These are phyloP conservation scores for Caenorhabditis latens DNA, from an alignment of 1,140 invertebrate species.

Conservation along the genomic window DNA sequence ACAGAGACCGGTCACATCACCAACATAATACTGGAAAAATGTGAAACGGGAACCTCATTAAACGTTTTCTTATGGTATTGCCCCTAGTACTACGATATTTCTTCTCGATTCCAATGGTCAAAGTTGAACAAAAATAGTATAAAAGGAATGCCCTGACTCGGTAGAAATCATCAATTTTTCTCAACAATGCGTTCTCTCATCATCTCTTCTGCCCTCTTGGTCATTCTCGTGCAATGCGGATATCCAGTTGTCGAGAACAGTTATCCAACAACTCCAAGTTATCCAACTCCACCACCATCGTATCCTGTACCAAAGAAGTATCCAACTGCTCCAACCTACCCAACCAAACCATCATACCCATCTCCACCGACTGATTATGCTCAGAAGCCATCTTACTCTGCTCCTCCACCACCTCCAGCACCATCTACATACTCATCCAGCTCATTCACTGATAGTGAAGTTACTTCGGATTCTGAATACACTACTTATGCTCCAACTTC, in stretches of 20 bases:
- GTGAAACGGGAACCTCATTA: neutral
- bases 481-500: conserved; percentile 9
- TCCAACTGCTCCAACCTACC: conserved; percentile 9
- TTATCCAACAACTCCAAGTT: neutral
- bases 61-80: neutral
- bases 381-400: conserved; percentile 30
- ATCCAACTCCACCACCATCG: conserved; percentile 31
- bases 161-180: neutral
- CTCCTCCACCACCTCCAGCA: conserved; percentile 30
- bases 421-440: neutral
- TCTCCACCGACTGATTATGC: neutral
- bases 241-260: conserved; percentile 10
- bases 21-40: too few species aligned
- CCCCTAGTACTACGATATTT: neutral
- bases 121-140: conserved; percentile 8
- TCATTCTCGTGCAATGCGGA: neutral
- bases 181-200: conserved; percentile 30
- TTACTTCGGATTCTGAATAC: neutral
- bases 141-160: neutral
- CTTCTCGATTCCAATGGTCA: neutral
- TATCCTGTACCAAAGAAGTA: conserved; percentile 7
- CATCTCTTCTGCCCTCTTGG: conserved; percentile 8
- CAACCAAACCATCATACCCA: neutral
- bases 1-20: too few species aligned
- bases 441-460: neutral